Evolutionary conservation across 2,113 vertebrate species (phyloP), one percentile per base, ranked within the genome.

Genomic region (Ranitomeya imitator): DNA sequence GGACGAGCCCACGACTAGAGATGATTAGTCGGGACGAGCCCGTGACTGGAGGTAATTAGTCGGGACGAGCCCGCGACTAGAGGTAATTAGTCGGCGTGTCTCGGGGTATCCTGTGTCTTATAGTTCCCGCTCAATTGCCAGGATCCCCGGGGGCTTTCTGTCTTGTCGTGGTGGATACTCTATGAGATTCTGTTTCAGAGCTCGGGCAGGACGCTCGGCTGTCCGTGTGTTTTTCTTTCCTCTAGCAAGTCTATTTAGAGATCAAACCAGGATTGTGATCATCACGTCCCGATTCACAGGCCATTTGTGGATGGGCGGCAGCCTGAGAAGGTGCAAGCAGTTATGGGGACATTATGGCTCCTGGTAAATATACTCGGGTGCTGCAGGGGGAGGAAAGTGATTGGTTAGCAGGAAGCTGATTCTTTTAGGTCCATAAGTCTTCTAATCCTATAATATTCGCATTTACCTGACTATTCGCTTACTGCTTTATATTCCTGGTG

Each of bases 291-390:
- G 52, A 83, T 83, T 54, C 19, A 54, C 57, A 55, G 31, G 59
- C 87, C 71, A 83, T 83, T 88, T 83, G 71, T 57, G 80, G 80
- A 84, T 45, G 16, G 80, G 54, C 57, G 67, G 87, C 87, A 65
- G 67, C 79, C 79, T 18, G 45, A 23, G 79, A 82, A 52, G 79
- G 86, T 83, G 79, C 86, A 83, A 52, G 55, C 80, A 83, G 31
- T 84, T 65, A 88, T 88, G 87, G 87, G 87, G 71, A 88, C 87
- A 15, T 69, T 88, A 21, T 88, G 87, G 87, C 80, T 88, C 8
- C 80, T 88, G 87, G 87, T 88, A 88, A 88, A 21, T 83, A 84
- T 88, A 83, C 83, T 82, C 59, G 80, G 26, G n/a, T 15, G 21
- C n/a, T 10, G 52, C 8, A 11, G 16, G 71, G 71, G 31, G 15